Conservation (phyloP, 1,140 invertebrate species). For the Pogonus chalceus region DNA sequence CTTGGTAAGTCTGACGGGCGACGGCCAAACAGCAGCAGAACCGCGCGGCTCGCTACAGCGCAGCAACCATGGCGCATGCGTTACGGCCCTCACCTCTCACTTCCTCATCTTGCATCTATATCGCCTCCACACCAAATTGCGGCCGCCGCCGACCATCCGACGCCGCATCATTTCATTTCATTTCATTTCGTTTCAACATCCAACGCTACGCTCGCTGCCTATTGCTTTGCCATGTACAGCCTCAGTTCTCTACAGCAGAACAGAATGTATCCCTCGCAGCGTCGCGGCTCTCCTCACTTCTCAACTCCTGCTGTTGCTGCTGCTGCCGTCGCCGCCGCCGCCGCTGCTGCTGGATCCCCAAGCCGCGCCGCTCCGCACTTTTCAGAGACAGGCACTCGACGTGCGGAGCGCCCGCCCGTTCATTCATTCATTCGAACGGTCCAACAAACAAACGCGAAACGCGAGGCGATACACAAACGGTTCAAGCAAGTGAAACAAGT, state of each 20-base stretch:
- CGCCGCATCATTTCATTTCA: too few relatives aligned
- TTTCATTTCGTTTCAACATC: too few relatives aligned
- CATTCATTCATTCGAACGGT: constrained; percentile 1
- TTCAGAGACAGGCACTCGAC: too few relatives aligned
- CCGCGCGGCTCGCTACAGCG: background rate
- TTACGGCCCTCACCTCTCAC: constrained; percentile 11
- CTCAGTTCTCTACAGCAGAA: too few relatives aligned
- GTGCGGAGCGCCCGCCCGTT: too few relatives aligned
- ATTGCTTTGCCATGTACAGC: too few relatives aligned
- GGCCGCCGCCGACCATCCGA: too few relatives aligned
- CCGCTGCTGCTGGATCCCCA: constrained; percentile 18
- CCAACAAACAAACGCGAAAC: too few relatives aligned
- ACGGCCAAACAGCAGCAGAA: too few relatives aligned
- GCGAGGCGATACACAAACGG: background rate
- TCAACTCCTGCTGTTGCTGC: constrained; percentile 43
- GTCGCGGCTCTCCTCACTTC: constrained; percentile 19
- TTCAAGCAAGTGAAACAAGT: too few relatives aligned
- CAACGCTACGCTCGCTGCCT: too few relatives aligned
- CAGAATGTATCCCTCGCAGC: too few relatives aligned
- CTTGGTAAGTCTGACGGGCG: constrained; percentile 4
- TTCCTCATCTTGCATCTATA: constrained; percentile 10
- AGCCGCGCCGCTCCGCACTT: constrained; percentile 14
- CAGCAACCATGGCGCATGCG: background rate
- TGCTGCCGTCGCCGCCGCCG: constrained; percentile 46
- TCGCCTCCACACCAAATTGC: background rate